Base-by-base conservation (phyloP, 2,888 invertebrate species). In the Pandemis corylana region DNA sequence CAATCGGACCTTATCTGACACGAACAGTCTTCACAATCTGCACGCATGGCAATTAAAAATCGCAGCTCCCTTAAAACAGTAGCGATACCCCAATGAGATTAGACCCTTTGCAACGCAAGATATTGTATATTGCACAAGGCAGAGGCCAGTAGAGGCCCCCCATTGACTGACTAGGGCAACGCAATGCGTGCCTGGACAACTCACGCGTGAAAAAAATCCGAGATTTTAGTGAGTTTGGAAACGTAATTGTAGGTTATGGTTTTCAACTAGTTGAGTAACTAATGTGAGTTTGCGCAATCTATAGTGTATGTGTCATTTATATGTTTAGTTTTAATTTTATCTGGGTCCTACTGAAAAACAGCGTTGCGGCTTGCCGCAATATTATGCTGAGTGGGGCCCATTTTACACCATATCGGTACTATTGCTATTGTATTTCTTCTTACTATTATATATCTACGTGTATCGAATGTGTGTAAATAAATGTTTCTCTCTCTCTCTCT, bases 121-220 rank as follows among this genome's bases (percentile, higher is more conserved):
- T 75, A 75, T 71, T 71, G 71, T 70, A 67, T 62, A 68, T 74
- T 74, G 66, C 74, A 74, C 64, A 74, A 74, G 68, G 41, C 68
- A 56, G 67, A 15, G 49, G 66, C 72, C 63, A 28, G 28, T n/a
- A 44, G 51, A 46, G 64, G 61, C 73, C 64, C 56, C 51, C 65
- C 65, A 65, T 65, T 49, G 65, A 64, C 71, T 56, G 56, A 56
- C 46, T 75, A 63, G 63, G 46, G 75, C 53, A 71, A 75, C 56
- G 36, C 53, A 41, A 59, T 46, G 66, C 75, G 51, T 67, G 36
- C 67, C 62, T 70, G 53, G 53, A 44, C 42, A 62, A 67, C 70
- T 67, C 67, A 71, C 63, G 75, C 75, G 67, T 75, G 67, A 75
- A 75, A 61, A 49, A 41, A 67, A 67, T 75, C 66, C 61, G 70